These are phyloP conservation scores for Blennius ocellaris DNA, from an alignment of 2,113 vertebrate species.

Conservation along the genomic window DNA sequence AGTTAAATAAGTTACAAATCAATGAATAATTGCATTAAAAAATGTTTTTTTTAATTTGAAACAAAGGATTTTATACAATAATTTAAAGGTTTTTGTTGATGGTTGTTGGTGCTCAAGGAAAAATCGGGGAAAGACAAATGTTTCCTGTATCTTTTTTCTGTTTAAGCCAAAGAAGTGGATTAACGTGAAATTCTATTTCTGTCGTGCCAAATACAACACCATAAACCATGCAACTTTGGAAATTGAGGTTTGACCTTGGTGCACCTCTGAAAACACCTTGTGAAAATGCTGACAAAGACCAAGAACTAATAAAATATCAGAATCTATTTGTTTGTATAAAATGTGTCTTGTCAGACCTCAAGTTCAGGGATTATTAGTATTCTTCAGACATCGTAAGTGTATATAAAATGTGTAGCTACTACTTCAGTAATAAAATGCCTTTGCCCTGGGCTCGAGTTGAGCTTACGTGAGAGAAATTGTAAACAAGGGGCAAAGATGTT, in stretches of 20 bases:
- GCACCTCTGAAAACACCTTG: too few relatives aligned
- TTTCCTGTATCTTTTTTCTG: background rate
- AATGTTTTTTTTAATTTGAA: too few relatives aligned
- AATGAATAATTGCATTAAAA: too few relatives aligned
- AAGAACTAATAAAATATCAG: background rate
- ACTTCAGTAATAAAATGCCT: conserved; percentile 21
- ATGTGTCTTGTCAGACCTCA: background rate
- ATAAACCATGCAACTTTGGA: background rate
- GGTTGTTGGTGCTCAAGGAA: too few relatives aligned
- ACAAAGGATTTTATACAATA: too few relatives aligned
- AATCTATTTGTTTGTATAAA: conserved; percentile 12
- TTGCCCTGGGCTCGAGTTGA: conserved; percentile 5
- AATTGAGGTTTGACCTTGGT: too few relatives aligned
- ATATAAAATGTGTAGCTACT: background rate
- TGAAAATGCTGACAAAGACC: too few relatives aligned
- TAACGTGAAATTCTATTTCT: background rate
- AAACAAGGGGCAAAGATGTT: conserved; percentile 11
- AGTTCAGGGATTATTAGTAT: conserved; percentile 10
- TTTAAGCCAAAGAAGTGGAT: background rate
- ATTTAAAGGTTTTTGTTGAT: too few relatives aligned
- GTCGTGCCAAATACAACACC: too few relatives aligned
- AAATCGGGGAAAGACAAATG: too few relatives aligned
- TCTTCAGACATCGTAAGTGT: conserved; percentile 3
- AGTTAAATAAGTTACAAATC: too few relatives aligned
- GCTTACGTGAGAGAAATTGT: background rate